A percentile compares a stretch with the other conserved stretches of the same genome.
Evolutionary conservation across 2,797 vertebrate species (phyloP).

Genomic region (Bucorvus abyssinicus): DNA sequence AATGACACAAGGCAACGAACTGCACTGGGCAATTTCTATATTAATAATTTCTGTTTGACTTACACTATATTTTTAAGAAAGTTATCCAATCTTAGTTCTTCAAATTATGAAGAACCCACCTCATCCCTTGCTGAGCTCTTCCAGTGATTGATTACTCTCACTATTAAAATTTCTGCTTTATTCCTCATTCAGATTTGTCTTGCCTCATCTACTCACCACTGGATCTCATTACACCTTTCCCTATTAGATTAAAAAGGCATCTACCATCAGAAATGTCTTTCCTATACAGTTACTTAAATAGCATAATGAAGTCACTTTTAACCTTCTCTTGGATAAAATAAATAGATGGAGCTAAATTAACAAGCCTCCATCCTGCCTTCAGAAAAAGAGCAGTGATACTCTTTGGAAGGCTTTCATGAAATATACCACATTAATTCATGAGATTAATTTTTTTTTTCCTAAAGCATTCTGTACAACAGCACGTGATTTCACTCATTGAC

Average conservation of each 20-base stretch:
- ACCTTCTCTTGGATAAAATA: not conserved
- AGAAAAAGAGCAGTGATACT: not conserved
- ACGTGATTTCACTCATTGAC: not conserved
- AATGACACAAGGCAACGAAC: not conserved
- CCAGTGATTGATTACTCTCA: not conserved
- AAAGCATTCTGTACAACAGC: not conserved
- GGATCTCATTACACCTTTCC: not conserved
- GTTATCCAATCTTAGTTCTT: not conserved
- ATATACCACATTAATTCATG: not conserved
- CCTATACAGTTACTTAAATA: not conserved
- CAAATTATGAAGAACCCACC: not conserved
- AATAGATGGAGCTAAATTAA: not conserved
- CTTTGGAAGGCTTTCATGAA: not conserved
- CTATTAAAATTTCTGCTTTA: slow-evolving; percentile 1
- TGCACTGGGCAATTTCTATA: not conserved
- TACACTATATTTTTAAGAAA: not conserved
- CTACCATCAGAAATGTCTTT: not conserved
- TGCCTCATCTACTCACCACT: not conserved
- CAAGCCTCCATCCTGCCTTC: not conserved
- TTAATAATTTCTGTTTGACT: not conserved
- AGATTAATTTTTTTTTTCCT: not conserved
- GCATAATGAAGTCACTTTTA: not conserved
- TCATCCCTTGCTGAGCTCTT: not conserved
- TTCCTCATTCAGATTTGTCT: slow-evolving; percentile 23
- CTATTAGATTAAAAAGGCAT: slow-evolving; percentile 15